phyloP scores from a whole-genome alignment of 2,113 vertebrate genomes.

The Tychaedon coryphoeus region DNA sequence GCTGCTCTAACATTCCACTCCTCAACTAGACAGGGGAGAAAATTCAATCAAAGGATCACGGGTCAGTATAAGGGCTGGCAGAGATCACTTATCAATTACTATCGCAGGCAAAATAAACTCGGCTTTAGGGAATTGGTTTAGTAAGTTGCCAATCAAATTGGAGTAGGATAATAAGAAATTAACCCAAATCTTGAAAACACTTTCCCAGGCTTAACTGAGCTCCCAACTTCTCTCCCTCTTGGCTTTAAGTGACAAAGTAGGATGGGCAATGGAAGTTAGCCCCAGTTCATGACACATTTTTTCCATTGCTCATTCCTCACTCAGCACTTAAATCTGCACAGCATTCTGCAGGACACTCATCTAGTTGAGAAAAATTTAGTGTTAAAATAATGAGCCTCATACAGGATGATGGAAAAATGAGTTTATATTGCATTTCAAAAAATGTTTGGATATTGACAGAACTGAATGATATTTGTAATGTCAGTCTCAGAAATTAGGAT shows the following conservation, averaged over 20 bases:
- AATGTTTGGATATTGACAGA: not conserved
- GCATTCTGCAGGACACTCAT: not conserved
- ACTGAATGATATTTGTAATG: not conserved
- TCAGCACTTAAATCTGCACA: not conserved
- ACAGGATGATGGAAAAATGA: not conserved
- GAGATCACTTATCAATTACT: not conserved
- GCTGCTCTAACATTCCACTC: not conserved
- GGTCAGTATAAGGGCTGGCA: not conserved
- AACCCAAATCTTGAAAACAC: not conserved
- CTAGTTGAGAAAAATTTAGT: not conserved
- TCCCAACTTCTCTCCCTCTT: not conserved
- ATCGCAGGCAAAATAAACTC: not conserved
- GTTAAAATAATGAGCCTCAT: not conserved
- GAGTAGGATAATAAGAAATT: not conserved
- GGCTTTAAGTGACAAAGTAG: rapidly evolving
- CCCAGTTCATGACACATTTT: not conserved
- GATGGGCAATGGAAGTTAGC: rapidly evolving
- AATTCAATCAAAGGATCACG: rapidly evolving
- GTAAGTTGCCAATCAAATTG: not conserved
- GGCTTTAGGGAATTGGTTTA: not conserved
- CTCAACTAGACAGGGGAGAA: not conserved
- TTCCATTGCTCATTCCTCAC: not conserved
- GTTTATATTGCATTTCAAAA: not conserved
- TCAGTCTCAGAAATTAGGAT: not conserved
- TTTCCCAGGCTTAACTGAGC: not conserved